Conservation (phyloP, 2,797 vertebrate species). For the Microctenopoma stevenorrisi region DNA sequence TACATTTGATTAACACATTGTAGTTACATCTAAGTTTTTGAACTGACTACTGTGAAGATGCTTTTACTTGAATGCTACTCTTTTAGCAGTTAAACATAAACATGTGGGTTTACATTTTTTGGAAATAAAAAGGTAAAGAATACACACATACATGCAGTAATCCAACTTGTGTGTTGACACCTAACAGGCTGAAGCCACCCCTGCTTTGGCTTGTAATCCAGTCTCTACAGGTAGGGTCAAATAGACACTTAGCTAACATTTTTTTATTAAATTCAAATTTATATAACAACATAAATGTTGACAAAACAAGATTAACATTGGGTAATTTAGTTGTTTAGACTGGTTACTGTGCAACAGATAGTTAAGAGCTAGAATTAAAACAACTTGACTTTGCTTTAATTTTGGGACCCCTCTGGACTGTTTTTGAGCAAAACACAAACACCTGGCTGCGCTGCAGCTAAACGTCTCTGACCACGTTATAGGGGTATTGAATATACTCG, state of each 20-base stretch:
- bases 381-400: too few relatives aligned
- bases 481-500: too few relatives aligned
- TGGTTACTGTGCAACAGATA: too few relatives aligned
- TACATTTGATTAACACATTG: constrained; percentile 1
- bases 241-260: too few relatives aligned
- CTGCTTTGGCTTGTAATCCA: neutral
- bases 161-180: too few relatives aligned
- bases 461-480: neutral
- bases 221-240: neutral
- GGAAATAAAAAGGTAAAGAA: neutral
- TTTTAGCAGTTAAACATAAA: neutral
- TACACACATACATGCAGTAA: too few relatives aligned
- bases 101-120: neutral
- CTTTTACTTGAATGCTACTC: constrained; percentile 1
- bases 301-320: neutral
- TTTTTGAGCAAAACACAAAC: neutral
- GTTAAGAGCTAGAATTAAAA: too few relatives aligned
- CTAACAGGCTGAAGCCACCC: too few relatives aligned
- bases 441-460: neutral
- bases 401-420: too few relatives aligned
- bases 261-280: neutral
- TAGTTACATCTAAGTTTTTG: neutral
- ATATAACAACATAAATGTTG: neutral
- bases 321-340: neutral
- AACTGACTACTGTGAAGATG: neutral